Conservation (phyloP, 2,113 vertebrate genomes). For the Isichthys henryi region DNA sequence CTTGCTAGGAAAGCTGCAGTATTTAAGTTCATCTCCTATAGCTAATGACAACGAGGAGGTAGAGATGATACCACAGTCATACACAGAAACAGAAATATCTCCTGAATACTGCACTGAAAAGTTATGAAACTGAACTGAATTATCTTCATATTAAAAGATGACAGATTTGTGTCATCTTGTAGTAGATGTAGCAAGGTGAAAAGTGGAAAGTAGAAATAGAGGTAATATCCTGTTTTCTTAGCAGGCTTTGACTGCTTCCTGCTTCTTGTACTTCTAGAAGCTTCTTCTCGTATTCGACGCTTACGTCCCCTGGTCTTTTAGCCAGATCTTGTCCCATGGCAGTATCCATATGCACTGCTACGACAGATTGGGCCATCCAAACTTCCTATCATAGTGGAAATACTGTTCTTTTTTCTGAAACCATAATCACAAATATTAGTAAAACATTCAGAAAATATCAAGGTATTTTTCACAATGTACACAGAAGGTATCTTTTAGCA, state of each 20-base stretch:
- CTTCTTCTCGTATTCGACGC: conserved; percentile 71
- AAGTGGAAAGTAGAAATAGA: not conserved
- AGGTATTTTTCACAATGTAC: not conserved
- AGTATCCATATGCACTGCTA: conserved; percentile 7
- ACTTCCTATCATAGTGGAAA: not conserved
- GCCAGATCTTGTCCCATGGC: conserved; percentile 70
- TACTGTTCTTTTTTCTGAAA: not conserved
- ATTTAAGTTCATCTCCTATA: not conserved
- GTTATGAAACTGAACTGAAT: not conserved
- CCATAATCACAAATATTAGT: not conserved
- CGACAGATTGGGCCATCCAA: not conserved
- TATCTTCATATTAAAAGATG: not conserved
- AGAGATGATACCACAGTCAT: not conserved
- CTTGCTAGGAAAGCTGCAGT: not conserved
- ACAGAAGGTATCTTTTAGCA: not conserved
- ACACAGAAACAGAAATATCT: not conserved
- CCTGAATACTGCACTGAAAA: not conserved
- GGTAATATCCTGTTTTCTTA: conserved; percentile 62
- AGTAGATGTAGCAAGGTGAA: not conserved
- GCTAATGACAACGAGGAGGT: not conserved
- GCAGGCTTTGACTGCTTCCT: conserved; percentile 73
- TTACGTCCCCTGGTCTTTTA: conserved; percentile 71
- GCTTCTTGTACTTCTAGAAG: conserved; percentile 62
- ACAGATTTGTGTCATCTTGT: not conserved
- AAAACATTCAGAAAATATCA: not conserved